A percentile compares a stretch with the other conserved stretches of the same genome.
These are phyloP conservation scores for Drosophila kokeensis DNA, from an alignment of 2,888 invertebrate species.

Conservation along the genomic window DNA sequence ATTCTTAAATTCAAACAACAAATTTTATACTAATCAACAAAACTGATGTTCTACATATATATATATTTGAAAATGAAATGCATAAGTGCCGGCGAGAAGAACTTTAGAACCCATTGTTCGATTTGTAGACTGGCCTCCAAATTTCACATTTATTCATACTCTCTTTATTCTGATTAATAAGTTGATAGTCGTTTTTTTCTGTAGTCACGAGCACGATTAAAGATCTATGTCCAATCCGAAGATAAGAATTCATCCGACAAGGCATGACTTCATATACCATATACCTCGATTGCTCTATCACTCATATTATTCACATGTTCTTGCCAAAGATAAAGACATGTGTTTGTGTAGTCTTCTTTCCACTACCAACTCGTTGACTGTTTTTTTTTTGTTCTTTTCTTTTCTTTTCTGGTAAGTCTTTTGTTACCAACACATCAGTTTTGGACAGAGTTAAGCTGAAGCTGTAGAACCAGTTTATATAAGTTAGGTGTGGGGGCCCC, in stretches of 20 bases:
- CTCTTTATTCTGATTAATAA: constrained; percentile 31
- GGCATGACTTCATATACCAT: constrained; percentile 41
- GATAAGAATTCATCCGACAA: constrained; percentile 50
- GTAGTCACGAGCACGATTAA: constrained; percentile 43
- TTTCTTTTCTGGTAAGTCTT: constrained; percentile 14
- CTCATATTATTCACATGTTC: constrained; percentile 39
- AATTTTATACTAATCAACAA: background rate
- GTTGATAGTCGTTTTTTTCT: constrained; percentile 14
- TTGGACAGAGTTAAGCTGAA: constrained; percentile 21
- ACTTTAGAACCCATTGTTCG: background rate
- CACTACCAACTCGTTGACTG: constrained; percentile 28
- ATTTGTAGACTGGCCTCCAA: constrained; percentile 6
- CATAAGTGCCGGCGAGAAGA: background rate
- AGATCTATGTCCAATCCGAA: constrained; percentile 52
- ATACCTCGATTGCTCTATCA: constrained; percentile 48
- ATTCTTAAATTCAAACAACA: background rate
- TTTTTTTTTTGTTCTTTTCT: constrained; percentile 10
- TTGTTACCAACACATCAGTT: constrained; percentile 21
- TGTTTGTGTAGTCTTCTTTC: constrained; percentile 9
- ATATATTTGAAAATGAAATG: background rate
- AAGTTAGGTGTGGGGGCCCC: background rate
- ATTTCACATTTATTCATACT: constrained; percentile 1
- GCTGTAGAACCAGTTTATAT: constrained; percentile 61
- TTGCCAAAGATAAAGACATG: constrained; percentile 47
- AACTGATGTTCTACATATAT: background rate